A percentile compares a stretch with the other conserved stretches of the same genome.
Evolutionary conservation across 1,140 invertebrate species (phyloP).

Genomic region (Dinothrombium tinctorium): DNA sequence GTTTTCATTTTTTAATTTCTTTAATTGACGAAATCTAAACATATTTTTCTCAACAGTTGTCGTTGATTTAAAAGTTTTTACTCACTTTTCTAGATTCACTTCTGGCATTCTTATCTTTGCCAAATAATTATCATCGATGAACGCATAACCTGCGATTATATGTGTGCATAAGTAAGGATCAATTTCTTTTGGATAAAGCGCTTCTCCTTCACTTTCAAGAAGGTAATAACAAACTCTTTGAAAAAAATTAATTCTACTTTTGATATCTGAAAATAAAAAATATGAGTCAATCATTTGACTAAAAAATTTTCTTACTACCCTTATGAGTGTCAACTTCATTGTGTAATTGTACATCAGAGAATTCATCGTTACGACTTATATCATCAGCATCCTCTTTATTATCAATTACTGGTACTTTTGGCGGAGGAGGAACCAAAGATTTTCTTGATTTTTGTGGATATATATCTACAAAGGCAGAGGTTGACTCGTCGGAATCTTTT

Average conservation of each 20-base stretch:
- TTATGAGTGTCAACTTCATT: too few relatives aligned
- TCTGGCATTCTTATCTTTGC: slow-evolving; percentile 7
- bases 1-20: slow-evolving; percentile 35
- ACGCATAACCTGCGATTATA: slow-evolving; percentile 66
- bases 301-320: too few relatives aligned
- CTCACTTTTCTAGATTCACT: slow-evolving; percentile 7
- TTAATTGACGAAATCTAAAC: slow-evolving; percentile 16
- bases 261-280: background rate
- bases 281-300: background rate
- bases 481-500: too few relatives aligned
- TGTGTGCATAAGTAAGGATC: slow-evolving; percentile 59
- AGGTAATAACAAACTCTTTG: slow-evolving; percentile 10
- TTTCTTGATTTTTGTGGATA: too few relatives aligned
- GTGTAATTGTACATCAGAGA: background rate
- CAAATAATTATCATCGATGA: slow-evolving; percentile 29
- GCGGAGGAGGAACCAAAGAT: too few relatives aligned
- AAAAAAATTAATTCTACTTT: background rate
- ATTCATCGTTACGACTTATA: background rate
- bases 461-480: too few relatives aligned
- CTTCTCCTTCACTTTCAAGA: background rate
- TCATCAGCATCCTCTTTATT: too few relatives aligned
- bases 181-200: slow-evolving; percentile 28
- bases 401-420: too few relatives aligned
- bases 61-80: background rate
- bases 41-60: background rate